phyloP scores from a whole-genome alignment of 2,113 vertebrate species.

The Ctenodactylus gundi region DNA sequence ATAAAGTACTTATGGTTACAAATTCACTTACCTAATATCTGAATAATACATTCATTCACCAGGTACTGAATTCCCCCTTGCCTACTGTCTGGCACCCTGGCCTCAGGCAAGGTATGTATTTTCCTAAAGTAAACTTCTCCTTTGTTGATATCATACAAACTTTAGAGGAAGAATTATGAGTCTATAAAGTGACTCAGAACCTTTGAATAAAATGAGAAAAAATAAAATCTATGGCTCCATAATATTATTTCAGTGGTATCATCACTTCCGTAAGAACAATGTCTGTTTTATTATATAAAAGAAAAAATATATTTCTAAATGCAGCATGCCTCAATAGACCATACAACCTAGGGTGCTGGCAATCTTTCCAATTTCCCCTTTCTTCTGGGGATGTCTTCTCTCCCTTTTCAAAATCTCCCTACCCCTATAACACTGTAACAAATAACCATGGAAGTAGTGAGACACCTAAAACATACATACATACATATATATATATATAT shows the following conservation, averaged over 20 bases:
- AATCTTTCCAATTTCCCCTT: neutral
- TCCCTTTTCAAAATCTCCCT: neutral
- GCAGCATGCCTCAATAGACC: neutral
- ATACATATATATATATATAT: too few species aligned
- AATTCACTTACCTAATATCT: neutral
- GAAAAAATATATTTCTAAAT: neutral
- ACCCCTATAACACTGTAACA: neutral
- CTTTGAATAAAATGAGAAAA: neutral
- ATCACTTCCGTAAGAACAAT: neutral
- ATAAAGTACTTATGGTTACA: neutral
- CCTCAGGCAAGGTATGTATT: neutral
- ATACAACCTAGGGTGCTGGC: neutral
- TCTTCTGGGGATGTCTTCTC: neutral
- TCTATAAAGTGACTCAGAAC: neutral
- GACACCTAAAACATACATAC: neutral
- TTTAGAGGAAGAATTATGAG: slow-evolving; percentile 13
- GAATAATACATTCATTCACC: neutral
- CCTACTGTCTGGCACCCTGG: neutral
- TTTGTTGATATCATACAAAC: neutral
- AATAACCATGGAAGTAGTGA: neutral
- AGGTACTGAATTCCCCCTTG: neutral
- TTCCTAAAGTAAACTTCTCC: neutral
- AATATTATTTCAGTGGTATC: neutral
- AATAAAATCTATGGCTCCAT: neutral
- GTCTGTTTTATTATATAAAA: neutral